Conservation (phyloP, 1,140 invertebrate genomes). For the Galleria mellonella region DNA sequence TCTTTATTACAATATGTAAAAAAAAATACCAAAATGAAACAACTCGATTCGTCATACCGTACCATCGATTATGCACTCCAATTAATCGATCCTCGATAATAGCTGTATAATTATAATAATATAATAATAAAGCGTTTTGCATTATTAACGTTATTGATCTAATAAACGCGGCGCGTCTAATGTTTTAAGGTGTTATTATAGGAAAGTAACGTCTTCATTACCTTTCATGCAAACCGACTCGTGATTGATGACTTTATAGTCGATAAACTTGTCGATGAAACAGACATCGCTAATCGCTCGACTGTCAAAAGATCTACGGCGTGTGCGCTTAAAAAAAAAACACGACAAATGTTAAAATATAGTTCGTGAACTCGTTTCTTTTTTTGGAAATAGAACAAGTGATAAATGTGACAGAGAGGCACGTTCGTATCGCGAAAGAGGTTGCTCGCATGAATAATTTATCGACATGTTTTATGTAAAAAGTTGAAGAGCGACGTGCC, state of each 20-base stretch:
- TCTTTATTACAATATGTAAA: neutral
- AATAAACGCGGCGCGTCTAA: constrained; percentile 34
- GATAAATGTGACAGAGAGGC: too few relatives aligned
- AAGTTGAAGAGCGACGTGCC: constrained; percentile 5
- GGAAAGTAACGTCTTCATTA: constrained; percentile 31
- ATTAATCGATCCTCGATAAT: constrained; percentile 35
- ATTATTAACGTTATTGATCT: constrained; percentile 39
- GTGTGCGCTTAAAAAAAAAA: too few relatives aligned
- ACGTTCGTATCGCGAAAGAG: too few relatives aligned
- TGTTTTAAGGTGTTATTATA: constrained; percentile 24
- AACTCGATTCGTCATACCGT: constrained; percentile 24
- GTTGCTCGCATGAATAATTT: neutral
- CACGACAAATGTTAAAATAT: too few relatives aligned
- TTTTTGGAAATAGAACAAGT: too few relatives aligned
- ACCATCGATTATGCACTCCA: constrained; percentile 34
- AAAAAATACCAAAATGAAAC: neutral
- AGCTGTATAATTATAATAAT: constrained; percentile 47
- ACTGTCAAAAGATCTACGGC: too few relatives aligned
- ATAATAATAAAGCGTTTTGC: constrained; percentile 39
- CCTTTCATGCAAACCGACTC: constrained; percentile 20
- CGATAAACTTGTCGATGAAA: constrained; percentile 17
- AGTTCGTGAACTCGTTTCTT: neutral
- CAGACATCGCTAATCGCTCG: neutral
- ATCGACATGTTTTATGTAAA: neutral
- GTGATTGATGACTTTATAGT: constrained; percentile 29